These are phyloP conservation scores for Cephonodes hylas DNA, from an alignment of 2,888 invertebrate species.

Conservation along the genomic window DNA sequence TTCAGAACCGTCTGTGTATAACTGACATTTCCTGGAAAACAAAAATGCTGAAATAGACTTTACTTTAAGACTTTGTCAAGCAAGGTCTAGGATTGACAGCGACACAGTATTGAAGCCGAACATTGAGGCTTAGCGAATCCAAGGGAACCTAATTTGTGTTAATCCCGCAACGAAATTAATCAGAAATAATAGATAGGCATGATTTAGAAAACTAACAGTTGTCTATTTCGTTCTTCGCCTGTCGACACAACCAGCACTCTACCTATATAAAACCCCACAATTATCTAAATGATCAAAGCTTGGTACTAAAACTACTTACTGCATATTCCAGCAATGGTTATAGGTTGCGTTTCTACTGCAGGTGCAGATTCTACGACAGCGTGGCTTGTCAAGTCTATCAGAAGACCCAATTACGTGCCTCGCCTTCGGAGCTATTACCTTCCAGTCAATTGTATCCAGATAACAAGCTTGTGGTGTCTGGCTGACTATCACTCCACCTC, in stretches of 20 bases:
- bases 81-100: too few species aligned
- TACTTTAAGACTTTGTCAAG: neutral
- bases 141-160: too few species aligned
- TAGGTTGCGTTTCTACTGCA: constrained; percentile 44
- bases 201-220: too few species aligned
- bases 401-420: constrained; percentile 54
- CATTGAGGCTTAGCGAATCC: too few species aligned
- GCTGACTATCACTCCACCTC: constrained; percentile 91
- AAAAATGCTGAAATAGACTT: too few species aligned
- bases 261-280: too few species aligned
- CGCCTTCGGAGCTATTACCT: constrained; percentile 51
- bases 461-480: constrained; percentile 89
- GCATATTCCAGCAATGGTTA: constrained; percentile 69
- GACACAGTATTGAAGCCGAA: too few species aligned
- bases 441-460: constrained; percentile 77
- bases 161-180: too few species aligned
- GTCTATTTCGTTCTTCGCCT: too few species aligned
- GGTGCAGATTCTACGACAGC: constrained; percentile 49
- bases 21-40: constrained; percentile 75
- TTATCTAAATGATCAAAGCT: too few species aligned
- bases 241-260: too few species aligned
- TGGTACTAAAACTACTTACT: constrained; percentile 46
- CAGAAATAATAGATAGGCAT: too few species aligned
- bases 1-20: constrained; percentile 58
- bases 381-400: constrained; percentile 27